Evolutionary conservation across 2,113 vertebrate species (phyloP).

Genomic region (Lepus timidus): DNA sequence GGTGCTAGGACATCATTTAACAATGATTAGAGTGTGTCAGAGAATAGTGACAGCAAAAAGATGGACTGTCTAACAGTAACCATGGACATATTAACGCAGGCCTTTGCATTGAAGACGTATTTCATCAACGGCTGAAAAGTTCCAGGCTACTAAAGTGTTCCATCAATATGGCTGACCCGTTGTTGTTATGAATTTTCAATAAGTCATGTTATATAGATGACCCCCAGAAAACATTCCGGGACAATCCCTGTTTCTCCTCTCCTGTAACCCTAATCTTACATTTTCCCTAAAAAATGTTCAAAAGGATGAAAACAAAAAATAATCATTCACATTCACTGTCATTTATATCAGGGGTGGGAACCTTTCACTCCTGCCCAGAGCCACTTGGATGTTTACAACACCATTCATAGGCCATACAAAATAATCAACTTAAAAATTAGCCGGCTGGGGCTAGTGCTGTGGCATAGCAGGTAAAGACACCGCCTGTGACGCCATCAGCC

Average conservation of each 20-base stretch:
- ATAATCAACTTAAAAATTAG: too few species aligned
- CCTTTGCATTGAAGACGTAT: not conserved
- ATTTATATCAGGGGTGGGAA: not conserved
- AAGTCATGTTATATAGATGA: not conserved
- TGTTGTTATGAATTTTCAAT: not conserved
- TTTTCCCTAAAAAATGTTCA: not conserved
- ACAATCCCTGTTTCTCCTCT: not conserved
- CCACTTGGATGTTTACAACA: too few species aligned
- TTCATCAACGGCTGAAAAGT: not conserved
- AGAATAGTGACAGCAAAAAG: not conserved
- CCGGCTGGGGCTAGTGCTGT: too few species aligned
- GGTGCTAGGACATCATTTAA: constrained; percentile 90
- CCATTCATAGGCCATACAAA: too few species aligned
- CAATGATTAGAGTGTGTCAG: constrained; percentile 25
- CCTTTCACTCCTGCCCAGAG: too few species aligned
- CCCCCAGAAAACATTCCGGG: not conserved
- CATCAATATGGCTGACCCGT: not conserved
- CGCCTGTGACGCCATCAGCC: too few species aligned
- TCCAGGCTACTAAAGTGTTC: not conserved
- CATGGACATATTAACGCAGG: not conserved
- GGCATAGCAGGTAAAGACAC: too few species aligned
- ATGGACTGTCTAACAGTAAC: not conserved
- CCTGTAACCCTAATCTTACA: not conserved
- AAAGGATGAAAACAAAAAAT: not conserved
- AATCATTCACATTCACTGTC: not conserved